Base-by-base conservation (phyloP, 2,113 vertebrate genomes). In the Oenanthe melanoleuca region DNA sequence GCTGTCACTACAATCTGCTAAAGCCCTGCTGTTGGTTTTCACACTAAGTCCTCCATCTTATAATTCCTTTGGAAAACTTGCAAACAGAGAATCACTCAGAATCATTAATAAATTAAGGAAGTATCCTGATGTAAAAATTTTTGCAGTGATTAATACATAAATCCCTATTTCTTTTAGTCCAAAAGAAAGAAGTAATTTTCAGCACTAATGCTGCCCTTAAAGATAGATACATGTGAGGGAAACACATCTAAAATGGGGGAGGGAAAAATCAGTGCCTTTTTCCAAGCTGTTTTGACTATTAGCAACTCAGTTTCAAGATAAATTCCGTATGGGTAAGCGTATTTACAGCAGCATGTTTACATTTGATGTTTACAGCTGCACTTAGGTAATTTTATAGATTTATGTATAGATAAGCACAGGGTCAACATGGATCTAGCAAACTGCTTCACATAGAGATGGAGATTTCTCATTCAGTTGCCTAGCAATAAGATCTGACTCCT, bases 391-490 rank as follows among this genome's bases (percentile, higher is more conserved):
- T 86, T 79, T 42, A 69, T 8, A 93, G 50, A 88, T 61, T 11
- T 10, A 70, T 55, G 34, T 80, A 88, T 18, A 82, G 81, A 66
- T 88, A 94, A 93, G 47, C 28, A 85, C 8, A 60, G n/a, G 85
- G 79, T 86, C 82, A 95, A 55, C 73, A 91, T 20, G 33, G 71
- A 80, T 66, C 83, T 81, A 80, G 80, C 67, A 92, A 89, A 83
- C 49, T 88, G 66, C 85, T 77, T 52, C 77, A 77, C n/a, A 66
- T 65, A 92, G 82, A 82, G 71, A 86, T 86, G 50, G 59, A 92
- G 64, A 65, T 63, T 89, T 66, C 84, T 92, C 91, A 63, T 92
- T 92, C 89, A 70, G 96, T 97, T 97, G 93, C 96, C 88, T 97
- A 96, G 96, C 95, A 95, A 97, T 95, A 88, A 47, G 88, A 80